Evolutionary conservation across 2,113 vertebrate genomes (phyloP), one percentile per base, ranked within the genome.

Genomic region (Martes martes): DNA sequence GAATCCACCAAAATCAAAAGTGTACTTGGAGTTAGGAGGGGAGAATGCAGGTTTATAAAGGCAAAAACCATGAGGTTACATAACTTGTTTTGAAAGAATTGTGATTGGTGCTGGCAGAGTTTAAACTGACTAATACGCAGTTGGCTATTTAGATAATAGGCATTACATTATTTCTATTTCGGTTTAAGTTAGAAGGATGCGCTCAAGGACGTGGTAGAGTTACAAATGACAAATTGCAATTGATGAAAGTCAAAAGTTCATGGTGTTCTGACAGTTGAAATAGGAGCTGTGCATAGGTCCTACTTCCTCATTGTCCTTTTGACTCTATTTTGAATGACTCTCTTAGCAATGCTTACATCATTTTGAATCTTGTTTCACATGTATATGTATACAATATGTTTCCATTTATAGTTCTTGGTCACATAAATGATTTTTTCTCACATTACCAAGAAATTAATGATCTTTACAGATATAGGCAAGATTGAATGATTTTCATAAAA

Each of bases 401-500:
- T 94, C 6, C 33, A 59, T 55, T 88, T 42, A 65, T n/a, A 94
- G n/a, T 26, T 74, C 16, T 92, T 26, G 61, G 81, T 57, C 86
- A 13, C 2, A 42, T 24, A 69, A 84, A 47, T 39, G 28, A 59
- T 73, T 85, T 93, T 91, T 79, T 7, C 63, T 84, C 10, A 36
- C 59, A 19, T 26, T 94, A 42, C 2, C 6, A 69, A 96, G 57
- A 91, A 78, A 96, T 28, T 81, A 94, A 76, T 92, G 61, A 45
- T 52, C 23, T 88, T 94, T 61, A 36, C 14, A 85, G 18, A 24
- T 59, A 63, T 1, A 94, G 33, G 24, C 4, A 59, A 57, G 80
- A 42, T 21, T 84, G 55, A 67, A 87, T 95, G n/a, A 59, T 83
- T 91, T 94, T 78, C 63, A 55, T 89, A 95, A 71, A 84, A 47